Evolutionary conservation across 2,113 vertebrate genomes (phyloP).

Genomic region (Paralichthys olivaceus): DNA sequence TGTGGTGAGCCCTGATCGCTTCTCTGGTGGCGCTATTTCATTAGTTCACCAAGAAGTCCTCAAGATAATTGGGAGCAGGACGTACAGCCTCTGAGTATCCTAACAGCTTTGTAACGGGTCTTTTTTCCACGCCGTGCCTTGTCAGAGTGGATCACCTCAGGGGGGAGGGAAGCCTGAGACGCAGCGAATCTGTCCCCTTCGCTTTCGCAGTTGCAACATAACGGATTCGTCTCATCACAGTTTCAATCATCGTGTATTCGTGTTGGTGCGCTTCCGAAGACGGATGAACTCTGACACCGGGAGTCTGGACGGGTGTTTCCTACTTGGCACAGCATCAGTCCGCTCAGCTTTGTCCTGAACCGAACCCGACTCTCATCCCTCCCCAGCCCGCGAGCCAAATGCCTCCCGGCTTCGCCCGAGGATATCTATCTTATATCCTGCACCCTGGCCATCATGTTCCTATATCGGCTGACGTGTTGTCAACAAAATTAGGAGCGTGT

Average conservation of each 20-base stretch:
- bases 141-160: conserved; percentile 38
- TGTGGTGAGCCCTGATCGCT: conserved; percentile 57
- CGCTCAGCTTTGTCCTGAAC: conserved; percentile 48
- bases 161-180: conserved; percentile 28
- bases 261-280: conserved; percentile 47
- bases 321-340: conserved; percentile 61
- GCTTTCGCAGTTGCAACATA: conserved; percentile 39
- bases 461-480: conserved; percentile 26
- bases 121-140: conserved; percentile 25
- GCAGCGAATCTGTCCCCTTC: conserved; percentile 44
- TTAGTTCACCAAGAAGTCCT: conserved; percentile 62
- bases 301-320: conserved; percentile 57
- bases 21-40: conserved; percentile 73
- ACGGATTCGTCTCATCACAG: conserved; percentile 60
- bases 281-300: conserved; percentile 65
- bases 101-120: conserved; percentile 20
- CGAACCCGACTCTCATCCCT: conserved; percentile 53
- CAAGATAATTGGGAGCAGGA: conserved; percentile 52
- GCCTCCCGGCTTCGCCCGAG: conserved; percentile 43
- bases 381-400: conserved; percentile 53
- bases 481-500: conserved; percentile 27
- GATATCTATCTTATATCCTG: conserved; percentile 53
- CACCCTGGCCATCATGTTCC: conserved; percentile 33
- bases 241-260: conserved; percentile 46
- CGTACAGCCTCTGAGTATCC: conserved; percentile 43